A percentile compares a stretch with the other conserved stretches of the same genome.
These are phyloP conservation scores for Poecilia wingei DNA, from an alignment of 2,797 vertebrate genomes.

Conservation along the genomic window DNA sequence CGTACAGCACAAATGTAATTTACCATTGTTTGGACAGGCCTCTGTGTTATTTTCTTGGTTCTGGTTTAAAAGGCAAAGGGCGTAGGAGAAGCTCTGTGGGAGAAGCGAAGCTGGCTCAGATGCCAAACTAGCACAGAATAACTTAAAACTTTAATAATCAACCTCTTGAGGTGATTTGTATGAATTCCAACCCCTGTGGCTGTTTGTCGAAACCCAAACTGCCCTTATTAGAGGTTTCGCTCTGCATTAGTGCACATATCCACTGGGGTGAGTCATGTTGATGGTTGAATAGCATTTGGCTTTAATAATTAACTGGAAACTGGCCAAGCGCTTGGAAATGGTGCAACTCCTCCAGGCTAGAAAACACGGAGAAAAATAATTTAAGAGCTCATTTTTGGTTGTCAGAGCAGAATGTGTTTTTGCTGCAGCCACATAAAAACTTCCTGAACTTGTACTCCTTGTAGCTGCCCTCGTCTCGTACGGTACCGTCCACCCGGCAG, in stretches of 20 bases:
- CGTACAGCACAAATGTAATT: slow-evolving; percentile 42
- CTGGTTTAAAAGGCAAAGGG: slow-evolving; percentile 31
- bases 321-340: slow-evolving; percentile 38
- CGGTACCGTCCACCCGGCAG: not conserved
- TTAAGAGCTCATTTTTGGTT: slow-evolving; percentile 44
- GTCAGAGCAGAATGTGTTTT: slow-evolving; percentile 64
- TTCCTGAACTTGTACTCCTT: slow-evolving; percentile 25
- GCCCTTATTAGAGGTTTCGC: slow-evolving; percentile 24
- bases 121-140: slow-evolving; percentile 52
- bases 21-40: slow-evolving; percentile 42
- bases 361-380: slow-evolving; percentile 38
- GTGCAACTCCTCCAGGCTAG: slow-evolving; percentile 25
- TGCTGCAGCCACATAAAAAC: slow-evolving; percentile 34
- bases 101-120: slow-evolving; percentile 55
- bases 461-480: slow-evolving; percentile 10
- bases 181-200: slow-evolving; percentile 11
- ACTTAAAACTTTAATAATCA: too few species aligned
- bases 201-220: slow-evolving; percentile 41
- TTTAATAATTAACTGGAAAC: slow-evolving; percentile 48
- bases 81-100: slow-evolving; percentile 49
- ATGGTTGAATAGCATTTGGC: slow-evolving; percentile 51
- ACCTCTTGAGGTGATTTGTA: not conserved
- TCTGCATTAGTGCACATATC: slow-evolving; percentile 1
- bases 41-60: slow-evolving; percentile 54
- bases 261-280: slow-evolving; percentile 19